Base-by-base conservation (phyloP, 2,113 vertebrate species). In the Tinamus guttatus region DNA sequence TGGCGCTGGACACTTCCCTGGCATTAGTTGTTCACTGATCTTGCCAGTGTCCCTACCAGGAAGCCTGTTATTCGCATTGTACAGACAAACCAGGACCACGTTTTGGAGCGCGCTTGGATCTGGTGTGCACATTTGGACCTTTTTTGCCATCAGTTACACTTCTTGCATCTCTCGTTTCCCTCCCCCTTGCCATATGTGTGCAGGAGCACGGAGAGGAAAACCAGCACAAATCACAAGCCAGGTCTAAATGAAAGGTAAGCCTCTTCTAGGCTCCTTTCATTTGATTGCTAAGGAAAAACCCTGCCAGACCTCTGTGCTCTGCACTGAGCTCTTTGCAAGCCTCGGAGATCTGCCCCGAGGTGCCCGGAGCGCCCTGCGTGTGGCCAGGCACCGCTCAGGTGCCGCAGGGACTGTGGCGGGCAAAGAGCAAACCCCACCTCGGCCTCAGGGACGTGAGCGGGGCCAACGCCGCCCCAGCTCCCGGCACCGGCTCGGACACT, bases 21-120 rank as follows among this genome's bases (percentile, higher is more conserved):
- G 76, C 94, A 93, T 87, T 94, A 95, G 94, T 94, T 89, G 89
- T 95, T 92, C 92, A 92, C 91, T 95, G 95, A 93, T 93, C 94
- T 92, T 76, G 67, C 67, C 65, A 86, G 93, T 81, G 60, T 74
- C 68, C 59, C 87, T 94, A 74, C 77, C 91, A 93, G 89, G 87
- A 93, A 91, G 81, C 89, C 89, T 80, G 74, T 95, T 94, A 95
- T 95, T 89, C 75, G 91, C 87, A 92, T 69, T 84, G 52, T 70
- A 85, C 18, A 93, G 93, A 95, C 91, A 95, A 95, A 96, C 91
- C 91, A 89, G 89, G 84, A 91, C 89, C 94, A 95, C 78, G 30
- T 81, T 94, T 96, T 93, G 93, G 86, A 91, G 78, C 88, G 86
- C 75, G 65, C 73, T 91, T 90, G 92, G 88, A 95, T 94, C 94